Base-by-base conservation (phyloP, 2,797 vertebrate species). In the Channallabes apus region DNA sequence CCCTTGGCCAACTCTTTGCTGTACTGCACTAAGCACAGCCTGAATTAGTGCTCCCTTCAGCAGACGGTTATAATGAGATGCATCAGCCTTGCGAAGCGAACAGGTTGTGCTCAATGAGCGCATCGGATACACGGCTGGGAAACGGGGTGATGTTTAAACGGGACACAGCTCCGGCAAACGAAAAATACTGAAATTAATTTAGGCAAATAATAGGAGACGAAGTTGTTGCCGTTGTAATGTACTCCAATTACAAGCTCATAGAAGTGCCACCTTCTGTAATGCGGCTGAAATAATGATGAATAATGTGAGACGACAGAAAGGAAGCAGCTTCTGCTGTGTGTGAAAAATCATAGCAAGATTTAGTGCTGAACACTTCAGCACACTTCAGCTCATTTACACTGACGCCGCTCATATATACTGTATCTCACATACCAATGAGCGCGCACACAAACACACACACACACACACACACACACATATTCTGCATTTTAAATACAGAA, bases 391-490 rank as follows among this genome's bases (percentile, higher is more conserved):
- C 78, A 86, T 86, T 86, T 86, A 85, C 82, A 87, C 59, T 78
- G 86, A 87, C 88, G 86, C 65, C 38, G 78, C 86, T 83, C 78
- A 86, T 86, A 82, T 85, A 85, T 82, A n/a, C n/a, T n/a, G n/a
- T n/a, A 84, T 83, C 80, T 86, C 77, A 78, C 80, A 75, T 82
- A 82, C 64, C 38, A 58, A 41, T 76, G 64, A 56, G 41, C 64
- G 32, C 35, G 32, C 46, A 35, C 69, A 69, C 41, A 80, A 73
- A 72, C 83, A 72, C 81, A 65, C 62, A 65, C 64, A 62, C 32
- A 76, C 64, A 67, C 71, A 67, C 69, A 51, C 54, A 61, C n/a
- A 58, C 62, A 69, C 27, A 22, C 51, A 7, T 38, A 54, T 27
- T 62, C 17, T 78, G 12, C 77, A 80, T 15, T 46, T 12, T 51